These are phyloP conservation scores for Eumerus sabulonum DNA, from an alignment of 2,888 invertebrate species.

Conservation along the genomic window DNA sequence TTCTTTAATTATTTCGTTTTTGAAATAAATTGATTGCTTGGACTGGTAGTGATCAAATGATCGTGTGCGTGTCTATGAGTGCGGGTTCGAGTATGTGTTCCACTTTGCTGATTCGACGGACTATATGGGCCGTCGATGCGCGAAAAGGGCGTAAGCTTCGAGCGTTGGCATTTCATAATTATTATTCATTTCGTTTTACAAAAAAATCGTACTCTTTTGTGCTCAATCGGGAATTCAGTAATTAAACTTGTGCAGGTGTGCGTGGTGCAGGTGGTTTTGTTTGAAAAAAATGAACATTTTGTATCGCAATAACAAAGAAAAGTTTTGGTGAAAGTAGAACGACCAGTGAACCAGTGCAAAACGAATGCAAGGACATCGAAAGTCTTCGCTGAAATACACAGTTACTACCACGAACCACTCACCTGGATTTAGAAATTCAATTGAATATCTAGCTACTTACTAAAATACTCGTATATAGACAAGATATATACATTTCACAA, in stretches of 20 bases:
- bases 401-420: too few species aligned
- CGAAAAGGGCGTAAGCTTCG: constrained; percentile 23
- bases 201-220: too few species aligned
- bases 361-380: too few species aligned
- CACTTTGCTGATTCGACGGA: constrained; percentile 35
- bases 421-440: too few species aligned
- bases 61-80: constrained; percentile 29
- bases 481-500: too few species aligned
- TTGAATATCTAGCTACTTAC: too few species aligned
- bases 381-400: too few species aligned
- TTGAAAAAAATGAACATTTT: too few species aligned
- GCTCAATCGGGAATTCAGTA: constrained; percentile 15
- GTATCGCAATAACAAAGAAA: constrained; percentile 23
- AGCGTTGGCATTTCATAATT: constrained; percentile 38
- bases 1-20: constrained; percentile 9
- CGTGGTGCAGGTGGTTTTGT: constrained; percentile 2
- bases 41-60: constrained; percentile 6
- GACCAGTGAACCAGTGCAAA: not conserved
- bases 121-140: constrained; percentile 9
- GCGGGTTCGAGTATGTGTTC: constrained; percentile 34
- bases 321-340: not conserved
- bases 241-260: constrained; percentile 26
- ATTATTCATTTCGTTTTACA: constrained; percentile 3
- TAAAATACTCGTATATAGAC: too few species aligned
- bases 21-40: not conserved